phyloP scores from a whole-genome alignment of 1,140 invertebrate species.

The Oncopodura yosiiana region DNA sequence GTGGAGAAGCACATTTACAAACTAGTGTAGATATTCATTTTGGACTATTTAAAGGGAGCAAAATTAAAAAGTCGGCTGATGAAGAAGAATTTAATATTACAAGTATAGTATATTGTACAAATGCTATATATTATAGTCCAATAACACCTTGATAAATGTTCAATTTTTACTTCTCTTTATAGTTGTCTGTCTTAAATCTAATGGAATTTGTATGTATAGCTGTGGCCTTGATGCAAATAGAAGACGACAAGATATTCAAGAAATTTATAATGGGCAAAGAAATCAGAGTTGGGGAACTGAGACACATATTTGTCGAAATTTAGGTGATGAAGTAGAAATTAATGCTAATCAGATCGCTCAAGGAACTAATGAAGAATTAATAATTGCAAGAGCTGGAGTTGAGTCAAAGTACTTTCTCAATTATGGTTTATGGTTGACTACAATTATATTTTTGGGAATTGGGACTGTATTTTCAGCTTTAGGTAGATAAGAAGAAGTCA shows the following conservation, averaged over 20 bases:
- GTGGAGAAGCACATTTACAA: too few species aligned
- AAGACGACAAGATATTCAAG: background rate
- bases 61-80: background rate
- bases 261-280: background rate
- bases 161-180: background rate
- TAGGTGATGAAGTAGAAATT: background rate
- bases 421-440: conserved; percentile 12
- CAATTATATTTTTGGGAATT: conserved; percentile 6
- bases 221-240: background rate
- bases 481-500: too few species aligned
- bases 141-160: background rate
- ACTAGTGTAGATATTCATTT: background rate
- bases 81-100: background rate
- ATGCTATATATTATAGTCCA: background rate
- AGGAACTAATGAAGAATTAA: background rate
- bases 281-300: background rate
- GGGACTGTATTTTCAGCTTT: conserved; percentile 10
- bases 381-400: background rate
- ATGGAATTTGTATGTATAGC: conserved; percentile 9
- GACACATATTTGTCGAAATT: background rate
- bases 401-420: conserved; percentile 22
- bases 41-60: conserved; percentile 12
- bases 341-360: too few species aligned
- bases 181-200: background rate
- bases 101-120: background rate